Conservation (phyloP, 2,113 vertebrate species). For the Pluvialis apricaria region DNA sequence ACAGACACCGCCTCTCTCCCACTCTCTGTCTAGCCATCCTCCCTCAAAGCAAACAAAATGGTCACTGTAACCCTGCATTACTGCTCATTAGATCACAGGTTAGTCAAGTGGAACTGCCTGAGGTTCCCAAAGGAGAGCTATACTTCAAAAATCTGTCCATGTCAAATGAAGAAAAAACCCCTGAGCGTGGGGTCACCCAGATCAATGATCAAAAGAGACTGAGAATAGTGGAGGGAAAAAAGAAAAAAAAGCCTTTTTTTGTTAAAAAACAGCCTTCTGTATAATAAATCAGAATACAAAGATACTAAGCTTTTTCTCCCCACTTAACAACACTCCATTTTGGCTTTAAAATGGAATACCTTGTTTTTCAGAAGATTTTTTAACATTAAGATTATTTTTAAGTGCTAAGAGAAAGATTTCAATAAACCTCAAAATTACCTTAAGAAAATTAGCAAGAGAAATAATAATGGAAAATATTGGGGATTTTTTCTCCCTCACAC, state of each 20-base stretch:
- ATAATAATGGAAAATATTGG: background rate
- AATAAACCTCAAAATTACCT: background rate
- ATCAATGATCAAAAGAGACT: constrained; percentile 93
- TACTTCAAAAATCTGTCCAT: constrained; percentile 85
- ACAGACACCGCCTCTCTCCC: constrained; percentile 69
- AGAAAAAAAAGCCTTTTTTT: constrained; percentile 2
- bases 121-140: constrained; percentile 79
- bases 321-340: constrained; percentile 1
- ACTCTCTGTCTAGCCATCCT: constrained; percentile 63
- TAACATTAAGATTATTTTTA: background rate
- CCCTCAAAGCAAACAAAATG: constrained; percentile 76
- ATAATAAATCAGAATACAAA: constrained; percentile 69
- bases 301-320: constrained; percentile 26
- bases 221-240: constrained; percentile 57
- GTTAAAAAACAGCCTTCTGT: constrained; percentile 66
- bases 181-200: constrained; percentile 86
- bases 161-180: constrained; percentile 87
- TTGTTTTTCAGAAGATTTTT: constrained; percentile 5
- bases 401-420: background rate
- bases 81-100: constrained; percentile 82
- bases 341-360: constrained; percentile 28
- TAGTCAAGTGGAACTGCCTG: constrained; percentile 83
- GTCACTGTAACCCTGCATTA: constrained; percentile 76
- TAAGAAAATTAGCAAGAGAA: background rate
- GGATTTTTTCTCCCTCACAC: background rate